Base-by-base conservation (phyloP, 1,140 invertebrate genomes). In the Meloidogyne floridensis region DNA sequence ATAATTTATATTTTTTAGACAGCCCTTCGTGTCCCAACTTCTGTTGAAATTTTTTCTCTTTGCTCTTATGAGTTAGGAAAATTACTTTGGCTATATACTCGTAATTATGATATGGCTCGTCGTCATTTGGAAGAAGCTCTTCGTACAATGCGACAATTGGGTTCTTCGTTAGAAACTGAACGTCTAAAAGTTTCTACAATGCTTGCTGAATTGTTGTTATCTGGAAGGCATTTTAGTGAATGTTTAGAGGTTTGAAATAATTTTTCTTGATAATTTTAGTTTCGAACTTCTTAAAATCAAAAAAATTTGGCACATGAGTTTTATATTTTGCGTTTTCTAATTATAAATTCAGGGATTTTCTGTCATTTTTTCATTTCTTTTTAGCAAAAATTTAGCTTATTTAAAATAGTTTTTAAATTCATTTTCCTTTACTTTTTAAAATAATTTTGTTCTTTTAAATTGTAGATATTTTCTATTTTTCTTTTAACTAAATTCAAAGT, bases 11-110 rank as follows among this genome's bases (percentile, higher is more conserved):
- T 32, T 11, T 82, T 82, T 81, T 59, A 84, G 84, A 84, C 84
- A n/a, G 79, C 84, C 8, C 80, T 85, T 32, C 84, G 86, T 42
- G 81, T 85, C 15, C 85, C 86, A 47, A 87, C 86, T 69, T 87
- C 85, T 6, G 32, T 53, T 18, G 81, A 85, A 82, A 59, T 85
- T 20, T 79, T 75, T 32, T 86, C 85, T 20, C 82, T 84, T 13
- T 75, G 84, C 18, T 53, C 77, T 70, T 85, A 82, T 77, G 81
- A 85, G 71, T 43, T 87, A 11, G 84, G 84, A 9, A 86, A 86
- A 77, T 65, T 87, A 11, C 77, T 85, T 11, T 85, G 86, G 85
- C 51, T 80, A 9, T 85, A 85, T 75, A 86, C 85, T 8, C 72
- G 77, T 42, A 85, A 85, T 71, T 43, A 59, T n/a, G 59, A 77